These are phyloP conservation scores for Parazoanthus swiftii DNA, from an alignment of 92 coral and sea anemone genomes.

Conservation along the genomic window DNA sequence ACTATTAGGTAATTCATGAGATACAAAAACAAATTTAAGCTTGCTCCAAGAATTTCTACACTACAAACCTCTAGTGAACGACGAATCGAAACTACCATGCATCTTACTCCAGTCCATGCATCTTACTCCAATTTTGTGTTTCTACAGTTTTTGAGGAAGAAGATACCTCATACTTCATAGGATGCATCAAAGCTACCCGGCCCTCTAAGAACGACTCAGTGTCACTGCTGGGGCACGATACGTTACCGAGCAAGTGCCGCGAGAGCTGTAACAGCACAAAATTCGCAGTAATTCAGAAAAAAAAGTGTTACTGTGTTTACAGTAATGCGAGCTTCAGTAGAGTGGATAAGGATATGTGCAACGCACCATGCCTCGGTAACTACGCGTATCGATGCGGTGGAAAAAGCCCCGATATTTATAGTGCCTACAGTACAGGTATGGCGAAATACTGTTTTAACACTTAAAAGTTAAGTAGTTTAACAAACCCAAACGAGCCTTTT, in stretches of 20 bases:
- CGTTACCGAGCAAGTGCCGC: conserved; percentile 12
- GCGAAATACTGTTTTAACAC: background rate
- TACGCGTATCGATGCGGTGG: conserved; percentile 25
- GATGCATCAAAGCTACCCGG: background rate
- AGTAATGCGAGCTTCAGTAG: background rate
- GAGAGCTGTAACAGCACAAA: background rate
- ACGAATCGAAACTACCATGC: too few relatives aligned
- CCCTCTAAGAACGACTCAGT: background rate
- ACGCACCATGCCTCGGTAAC: conserved; percentile 14
- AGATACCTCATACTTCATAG: background rate
- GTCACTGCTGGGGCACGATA: background rate
- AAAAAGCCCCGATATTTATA: background rate
- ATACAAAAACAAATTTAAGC: too few relatives aligned
- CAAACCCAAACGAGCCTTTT: too few relatives aligned
- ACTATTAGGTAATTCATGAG: too few relatives aligned
- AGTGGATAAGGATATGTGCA: background rate
- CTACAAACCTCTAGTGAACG: too few relatives aligned
- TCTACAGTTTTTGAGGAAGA: background rate
- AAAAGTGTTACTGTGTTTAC: conserved; percentile 13
- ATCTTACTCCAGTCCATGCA: background rate
- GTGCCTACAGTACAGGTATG: conserved; percentile 32
- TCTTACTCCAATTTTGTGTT: background rate
- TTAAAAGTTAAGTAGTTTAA: too few relatives aligned
- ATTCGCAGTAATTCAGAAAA: conserved; percentile 5
- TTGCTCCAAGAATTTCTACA: too few relatives aligned